Base-by-base conservation (phyloP, 2,888 invertebrate genomes). In the Synergus umbraculus region DNA sequence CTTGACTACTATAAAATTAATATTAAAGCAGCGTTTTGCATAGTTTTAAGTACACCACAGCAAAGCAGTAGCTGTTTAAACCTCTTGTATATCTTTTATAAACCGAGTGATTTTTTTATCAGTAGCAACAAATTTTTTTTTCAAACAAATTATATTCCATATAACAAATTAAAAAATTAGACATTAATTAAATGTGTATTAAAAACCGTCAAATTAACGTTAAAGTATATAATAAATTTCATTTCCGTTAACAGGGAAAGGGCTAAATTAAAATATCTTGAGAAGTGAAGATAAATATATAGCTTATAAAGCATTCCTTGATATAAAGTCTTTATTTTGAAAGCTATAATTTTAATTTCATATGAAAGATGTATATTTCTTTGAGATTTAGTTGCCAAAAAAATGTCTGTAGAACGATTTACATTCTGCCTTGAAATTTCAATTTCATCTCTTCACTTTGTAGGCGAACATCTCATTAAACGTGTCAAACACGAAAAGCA, bases 401-500 rank as follows among this genome's bases (percentile, higher is more conserved):
- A 49, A 49, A 49, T 15, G n/a, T 15, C 5, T 2, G 3, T 15
- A 15, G 49, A 49, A 13, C 49, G 4, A 49, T 49, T 49, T 15
- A 49, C 49, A 13, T 49, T 49, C 49, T 49, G 5, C 15, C 7
- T 15, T 15, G 49, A 49, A 49, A n/a, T n/a, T 60, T 60, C 46
- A 69, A 69, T 69, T 69, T 69, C 49, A 3, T 49, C 69, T 8
- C 46, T 54, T 46, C 18, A 29, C 69, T 69, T 49, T 37, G 9
- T 22, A 67, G 29, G 29, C 2, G 46, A 46, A 67, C 67, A 22
- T 69, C 37, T 69, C 37, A 69, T 69, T 54, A 69, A 49, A 69
- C 49, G 29, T 9, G 46, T 69, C 37, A 69, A 69, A 69, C 37
- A 46, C 46, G 22, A 37, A 49, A 37, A 69, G 49, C 49, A 49